Evolutionary conservation across 2,113 vertebrate species (phyloP), one percentile per base, ranked within the genome.

Genomic region (Hippocampus abdominalis): DNA sequence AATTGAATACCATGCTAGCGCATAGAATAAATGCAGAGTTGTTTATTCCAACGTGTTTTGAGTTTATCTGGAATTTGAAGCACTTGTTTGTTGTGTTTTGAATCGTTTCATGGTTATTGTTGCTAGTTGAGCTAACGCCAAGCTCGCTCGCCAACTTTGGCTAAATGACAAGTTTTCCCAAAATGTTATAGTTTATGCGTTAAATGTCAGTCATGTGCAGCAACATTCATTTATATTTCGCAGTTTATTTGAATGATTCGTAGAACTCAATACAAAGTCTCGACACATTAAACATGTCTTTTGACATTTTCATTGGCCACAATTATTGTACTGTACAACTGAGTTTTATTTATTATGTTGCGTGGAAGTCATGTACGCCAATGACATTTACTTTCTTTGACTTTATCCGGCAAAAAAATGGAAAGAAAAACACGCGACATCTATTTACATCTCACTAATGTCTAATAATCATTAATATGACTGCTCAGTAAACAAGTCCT

Each of bases 101-200:
- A 65, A 36, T 69, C 64, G 25, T 48, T 40, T 67, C 15, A 59
- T 20, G 27, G 72, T 59, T 66, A 74, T 23, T 68, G 54, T 7
- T 64, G 73, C 23, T 83, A 84, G 67, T 78, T 61, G 78, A 72
- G 83, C 84, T 44, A 36, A 18, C 57, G 73, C 87, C 48, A 66
- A 46, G 66, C 1, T 11, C 49, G 86, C 1, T 11, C 62, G 86
- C 88, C 84, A 88, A 89, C 79, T 88, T 85, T 79, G 72, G 78
- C 83, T 81, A 75, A 72, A 84, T 64, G 46, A 18, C 68, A 81
- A 82, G 70, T 79, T 79, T 51, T 9, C 70, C 54, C 67, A 63
- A 72, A 56, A 65, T 36, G 44, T 48, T 46, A 68, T 42, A 57
- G 70, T 75, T 65, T 78, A 76, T 54, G 64, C 67, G 27, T 72